A percentile compares a stretch with the other conserved stretches of the same genome.
These are phyloP conservation scores for Amiota minor DNA, from an alignment of 2,888 invertebrate species.

Conservation along the genomic window DNA sequence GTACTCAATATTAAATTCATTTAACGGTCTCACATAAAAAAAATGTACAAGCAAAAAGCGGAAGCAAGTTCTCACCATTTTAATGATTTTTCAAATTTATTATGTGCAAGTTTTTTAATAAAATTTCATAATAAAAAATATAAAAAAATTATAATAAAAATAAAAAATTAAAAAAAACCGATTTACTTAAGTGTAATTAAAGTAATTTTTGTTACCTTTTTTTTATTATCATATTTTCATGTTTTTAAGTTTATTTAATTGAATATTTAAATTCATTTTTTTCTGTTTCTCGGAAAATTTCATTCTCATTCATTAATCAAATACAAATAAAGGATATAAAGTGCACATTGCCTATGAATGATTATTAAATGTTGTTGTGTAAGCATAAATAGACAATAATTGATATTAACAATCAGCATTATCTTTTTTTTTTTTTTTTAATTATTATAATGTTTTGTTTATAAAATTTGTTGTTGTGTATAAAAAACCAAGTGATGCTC, in stretches of 20 bases:
- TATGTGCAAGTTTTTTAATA: constrained; percentile 56
- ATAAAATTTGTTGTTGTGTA: constrained; percentile 43
- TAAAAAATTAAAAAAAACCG: constrained; percentile 59
- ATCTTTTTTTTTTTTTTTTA: constrained; percentile 49
- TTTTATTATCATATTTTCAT: constrained; percentile 36
- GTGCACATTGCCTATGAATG: constrained; percentile 47
- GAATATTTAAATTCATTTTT: constrained; percentile 17
- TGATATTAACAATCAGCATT: constrained; percentile 66
- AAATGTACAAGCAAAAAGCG: no score
- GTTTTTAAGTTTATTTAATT: constrained; percentile 30
- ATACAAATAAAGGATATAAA: no score
- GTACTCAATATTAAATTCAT: constrained; percentile 51
- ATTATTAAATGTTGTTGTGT: constrained; percentile 66
- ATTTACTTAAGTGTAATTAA: constrained; percentile 71
- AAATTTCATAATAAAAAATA: no score
- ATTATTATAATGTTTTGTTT: neutral
- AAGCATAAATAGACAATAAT: constrained; percentile 67
- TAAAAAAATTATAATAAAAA: constrained; percentile 28
- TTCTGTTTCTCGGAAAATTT: no score
- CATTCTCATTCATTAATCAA: no score
- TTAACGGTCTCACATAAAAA: constrained; percentile 7
- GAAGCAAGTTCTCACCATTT: no score
- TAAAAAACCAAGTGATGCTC: neutral
- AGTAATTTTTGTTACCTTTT: constrained; percentile 52
- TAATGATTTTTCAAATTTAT: constrained; percentile 62